Percentiles rank a stretch among this genome's conserved stretches.
phyloP scores from a whole-genome alignment of 35 echinoderm and acorn worm genomes.

The Lytechinus pictus region DNA sequence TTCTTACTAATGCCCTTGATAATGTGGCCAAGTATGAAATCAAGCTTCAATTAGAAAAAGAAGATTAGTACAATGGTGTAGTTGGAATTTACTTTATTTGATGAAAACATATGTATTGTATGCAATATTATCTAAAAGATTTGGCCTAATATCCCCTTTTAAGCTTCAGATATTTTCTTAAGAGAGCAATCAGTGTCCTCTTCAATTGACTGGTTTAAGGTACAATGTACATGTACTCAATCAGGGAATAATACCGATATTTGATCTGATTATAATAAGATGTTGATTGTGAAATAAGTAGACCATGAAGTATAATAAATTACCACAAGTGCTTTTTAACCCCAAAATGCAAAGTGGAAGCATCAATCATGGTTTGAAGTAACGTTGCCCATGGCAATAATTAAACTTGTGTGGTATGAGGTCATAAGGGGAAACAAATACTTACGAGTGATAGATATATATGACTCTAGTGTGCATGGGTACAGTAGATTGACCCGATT shows the following conservation, averaged over 20 bases:
- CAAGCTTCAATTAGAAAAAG: no score
- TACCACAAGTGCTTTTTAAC: neutral
- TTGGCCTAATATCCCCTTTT: no score
- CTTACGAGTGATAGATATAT: neutral
- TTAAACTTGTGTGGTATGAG: neutral
- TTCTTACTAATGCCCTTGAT: no score
- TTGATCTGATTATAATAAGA: neutral
- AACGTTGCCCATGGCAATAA: neutral
- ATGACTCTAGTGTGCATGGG: neutral
- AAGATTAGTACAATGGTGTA: no score
- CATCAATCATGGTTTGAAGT: slow-evolving; percentile 1
- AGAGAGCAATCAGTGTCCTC: no score
- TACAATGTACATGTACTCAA: neutral
- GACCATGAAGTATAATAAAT: slow-evolving; percentile 19
- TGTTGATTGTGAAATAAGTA: neutral
- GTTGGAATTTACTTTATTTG: no score
- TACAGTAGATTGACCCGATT: neutral
- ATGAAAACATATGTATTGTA: no score
- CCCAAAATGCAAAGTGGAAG: neutral
- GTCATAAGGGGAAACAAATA: neutral
- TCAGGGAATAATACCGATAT: neutral
- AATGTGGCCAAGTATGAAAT: no score
- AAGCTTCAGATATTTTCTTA: no score
- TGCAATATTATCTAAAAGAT: no score
- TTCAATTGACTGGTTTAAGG: neutral